Base-by-base conservation (phyloP, 2,888 invertebrate genomes). In the Lampropteryx suffumata region DNA sequence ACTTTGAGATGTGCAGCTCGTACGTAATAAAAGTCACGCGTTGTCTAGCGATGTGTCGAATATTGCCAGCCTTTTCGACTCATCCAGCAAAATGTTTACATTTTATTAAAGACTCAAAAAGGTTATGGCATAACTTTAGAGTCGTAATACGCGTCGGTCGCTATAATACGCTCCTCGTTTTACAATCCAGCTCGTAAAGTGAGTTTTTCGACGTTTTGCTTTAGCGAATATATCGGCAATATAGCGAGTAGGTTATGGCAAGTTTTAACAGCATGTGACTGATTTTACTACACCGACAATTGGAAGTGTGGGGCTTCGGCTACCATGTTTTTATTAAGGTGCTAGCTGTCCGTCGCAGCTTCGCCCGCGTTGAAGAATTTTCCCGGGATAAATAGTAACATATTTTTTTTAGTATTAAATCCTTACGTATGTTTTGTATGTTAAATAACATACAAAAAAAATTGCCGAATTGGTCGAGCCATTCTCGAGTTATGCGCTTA, bases 191-290 rank as follows among this genome's bases (percentile, higher is more conserved):
- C 63, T 70, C 73, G 78, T 87, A 84, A 88, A 87, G 73, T 34
- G 3, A 11, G 36, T 69, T 73, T 71, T 69, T 73, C 66, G 61
- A 67, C 67, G 61, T 61, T 59, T 54, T 59, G 43, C 67, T 65
- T 63, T 63, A 57, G 52, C 64, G 67, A 71, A 74, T 78, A 80
- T 83, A 86, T 84, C 71, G 83, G 64, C 73, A 74, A 76, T 87
- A 89, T 87, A 88, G 84, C 71, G 83, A 60, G 55, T 58, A 80
- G 62, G 81, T 87, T 89, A 89, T 84, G 73, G 79, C 80, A 54
- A 56, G 55, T 72, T 88, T 88, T 83, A n/a, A 88, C 73, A 75
- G 65, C 83, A 80, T 83, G 84, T 84, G 88, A 87, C 87, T 83
- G 84, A 87, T 82, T 88, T 89, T 88, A 89, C 79, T 77, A 73